Evolutionary conservation across 2,797 vertebrate genomes (phyloP), one percentile per base, ranked within the genome.

Genomic region (Platyrinchus mystaceus): DNA sequence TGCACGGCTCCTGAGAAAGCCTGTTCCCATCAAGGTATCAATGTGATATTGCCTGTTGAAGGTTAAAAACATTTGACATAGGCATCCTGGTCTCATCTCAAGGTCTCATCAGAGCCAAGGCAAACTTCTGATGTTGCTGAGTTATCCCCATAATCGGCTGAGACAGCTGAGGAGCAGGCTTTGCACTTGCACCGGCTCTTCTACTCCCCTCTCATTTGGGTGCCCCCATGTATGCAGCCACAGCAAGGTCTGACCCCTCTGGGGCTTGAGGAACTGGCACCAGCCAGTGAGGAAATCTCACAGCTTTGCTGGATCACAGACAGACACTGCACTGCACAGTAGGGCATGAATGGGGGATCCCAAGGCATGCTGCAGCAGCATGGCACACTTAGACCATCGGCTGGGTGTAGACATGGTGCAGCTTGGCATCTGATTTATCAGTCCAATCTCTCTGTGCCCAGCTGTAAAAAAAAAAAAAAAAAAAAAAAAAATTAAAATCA

Each of bases 151-250:
- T 14, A 50, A 32, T 10, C 16, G 19, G 6, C 26, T 55, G 59
- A 26, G 58, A 32, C 10, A 69, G 22, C 37, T 41, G 22, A 41
- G 75, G 41, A 36, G 49, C 7, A 59, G 9, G 46, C 37, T 68
- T 55, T 56, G 41, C 4, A 2, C 21, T 71, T 32, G 17, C 34
- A 43, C 3, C 0, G 4, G 32, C 27, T 60, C 53, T 62, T 71
- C 37, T 23, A 8, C 44, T 36, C 11, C 37, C 9, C 17, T 2
- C 26, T 59, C 23, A 14, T 52, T 41, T 70, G 1, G 0, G 9
- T 50, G 47, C 3, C 36, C 8, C 8, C 1, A 3, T 0, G 0
- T 1, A 10, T 1, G 1, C n/a, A 70, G 34, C 7, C 49, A n/a
- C n/a, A 52, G 32, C 1, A 1, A 47, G 20, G 34, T 44, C 26